Evolutionary conservation across 1,140 invertebrate genomes (phyloP), one percentile per base, ranked within the genome.

Genomic region (Cyclargus thomasi): DNA sequence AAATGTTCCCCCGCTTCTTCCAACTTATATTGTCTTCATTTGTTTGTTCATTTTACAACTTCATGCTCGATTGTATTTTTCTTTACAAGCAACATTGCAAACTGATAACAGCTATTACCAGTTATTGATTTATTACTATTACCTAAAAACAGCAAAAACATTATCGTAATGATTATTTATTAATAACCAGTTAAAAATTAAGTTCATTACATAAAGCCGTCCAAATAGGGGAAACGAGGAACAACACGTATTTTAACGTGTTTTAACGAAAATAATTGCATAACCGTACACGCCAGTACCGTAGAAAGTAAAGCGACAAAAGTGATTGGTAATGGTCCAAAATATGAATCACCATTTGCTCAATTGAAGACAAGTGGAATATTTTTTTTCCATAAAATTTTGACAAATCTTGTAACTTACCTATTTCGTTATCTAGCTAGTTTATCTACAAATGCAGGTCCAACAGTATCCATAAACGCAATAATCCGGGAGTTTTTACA

Each of bases 221-320:
- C 18, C 18, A 59, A 59, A 20, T 20, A 59, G 55, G 55, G 20
- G 55, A 59, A 59, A 59, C 20, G 55, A 22, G 55, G 55, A 59
- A 59, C 18, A 59, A 47, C n/a, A 1, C 18, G 55, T 17, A 55
- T 17, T 55, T 17, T 2, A 17, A 17, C 55, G 10, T n/a, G n/a
- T 7, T 20, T 59, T 20, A 21, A 20, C 20, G 17, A 59, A 59
- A 59, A 59, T 59, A 59, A 59, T 59, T 18, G 11, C 18, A 18
- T 59, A 20, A 59, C 20, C 55, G 39, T 47, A 59, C 55, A 59
- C 55, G 55, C 18, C 55, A 59, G 11, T 59, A 20, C 11, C 55
- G 55, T n/a, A 18, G 53, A 55, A 55, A 59, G 55, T 20, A 59
- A 59, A 59, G 17, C 5, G 10, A 14, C 14, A 47, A 47, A 2